Evolutionary conservation across 2,888 invertebrate genomes (phyloP), one percentile per base, ranked within the genome.

Genomic region (Apamea monoglypha): DNA sequence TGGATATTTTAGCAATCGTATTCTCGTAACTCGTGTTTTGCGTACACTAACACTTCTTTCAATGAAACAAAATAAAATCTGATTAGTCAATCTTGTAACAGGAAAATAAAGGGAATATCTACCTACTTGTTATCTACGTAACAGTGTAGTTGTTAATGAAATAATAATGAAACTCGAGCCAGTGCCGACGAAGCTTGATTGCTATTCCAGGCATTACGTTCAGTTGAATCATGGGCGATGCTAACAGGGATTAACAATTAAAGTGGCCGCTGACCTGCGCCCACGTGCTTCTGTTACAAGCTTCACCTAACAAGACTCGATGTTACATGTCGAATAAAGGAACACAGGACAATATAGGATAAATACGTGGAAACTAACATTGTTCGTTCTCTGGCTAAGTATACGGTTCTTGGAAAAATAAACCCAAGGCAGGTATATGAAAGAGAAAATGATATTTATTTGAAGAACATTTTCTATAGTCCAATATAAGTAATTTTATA

Each of bases 191-290:
- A 82, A 32, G 85, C 74, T 84, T 87, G 87, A 91, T 91, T 83
- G 85, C 78, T 84, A 72, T 87, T 78, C 87, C 90, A 90, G 71
- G 80, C 79, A 83, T 78, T 80, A 86, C 80, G 85, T 69, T 78
- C 88, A 81, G 80, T 76, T 87, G 87, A 88, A 81, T 88, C 87
- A 88, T 87, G 81, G 81, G 18, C 74, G 79, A 78, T 69, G 81
- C 81, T 87, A 90, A 86, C 89, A 87, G 89, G 82, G 90, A 88
- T 86, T 85, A 87, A 87, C 89, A 90, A 92, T 91, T 90, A 90
- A 84, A 84, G 80, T 89, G 90, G 90, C 69, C 90, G 88, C 86
- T 91, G 91, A 91, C 89, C 91, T 79, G 18, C 90, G 74, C 92
- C 91, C 87, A 91, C 92, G 79, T 77, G 47, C 29, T 72, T 40